A percentile compares a stretch with the other conserved stretches of the same genome.
phyloP scores from a whole-genome alignment of 2,888 invertebrate genomes.

The Ommatoiulus sabulosus region DNA sequence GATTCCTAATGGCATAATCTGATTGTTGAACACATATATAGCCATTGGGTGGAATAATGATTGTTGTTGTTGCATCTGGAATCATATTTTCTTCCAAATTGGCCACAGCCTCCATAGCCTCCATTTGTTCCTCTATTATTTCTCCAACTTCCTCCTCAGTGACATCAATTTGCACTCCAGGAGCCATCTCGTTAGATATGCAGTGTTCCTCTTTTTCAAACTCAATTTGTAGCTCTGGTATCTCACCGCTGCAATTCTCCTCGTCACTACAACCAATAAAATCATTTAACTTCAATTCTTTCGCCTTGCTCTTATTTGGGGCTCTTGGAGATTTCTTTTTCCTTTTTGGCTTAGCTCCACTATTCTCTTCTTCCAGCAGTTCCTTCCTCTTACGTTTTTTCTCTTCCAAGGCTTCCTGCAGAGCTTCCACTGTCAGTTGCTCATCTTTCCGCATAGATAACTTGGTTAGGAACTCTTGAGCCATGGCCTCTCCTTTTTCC shows the following conservation, averaged over 20 bases:
- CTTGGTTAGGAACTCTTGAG: conserved; percentile 57
- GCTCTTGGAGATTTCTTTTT: neutral
- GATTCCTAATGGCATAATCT: neutral
- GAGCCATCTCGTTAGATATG: neutral
- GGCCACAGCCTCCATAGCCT: neutral
- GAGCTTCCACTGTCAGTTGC: conserved; percentile 57
- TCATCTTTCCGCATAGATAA: conserved; percentile 59
- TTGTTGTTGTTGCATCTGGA: conserved; percentile 8
- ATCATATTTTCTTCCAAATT: conserved; percentile 10
- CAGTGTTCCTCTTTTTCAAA: neutral
- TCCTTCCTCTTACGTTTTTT: conserved; percentile 42
- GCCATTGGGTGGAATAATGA: conserved; percentile 29
- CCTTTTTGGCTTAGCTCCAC: neutral
- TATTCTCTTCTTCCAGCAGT: neutral
- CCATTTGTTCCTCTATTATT: conserved; percentile 31
- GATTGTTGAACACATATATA: conserved; percentile 50
- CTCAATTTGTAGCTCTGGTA: neutral
- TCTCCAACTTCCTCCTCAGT: conserved; percentile 24
- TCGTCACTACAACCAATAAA: neutral
- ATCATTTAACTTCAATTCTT: neutral
- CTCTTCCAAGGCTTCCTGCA: conserved; percentile 54
- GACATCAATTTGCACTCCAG: conserved; percentile 24
- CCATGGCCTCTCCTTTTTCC: conserved; percentile 57
- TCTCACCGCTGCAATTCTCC: neutral
- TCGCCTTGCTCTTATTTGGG: neutral